Base-by-base conservation (phyloP, 2,888 invertebrate species). In the Ophion slaviceki region DNA sequence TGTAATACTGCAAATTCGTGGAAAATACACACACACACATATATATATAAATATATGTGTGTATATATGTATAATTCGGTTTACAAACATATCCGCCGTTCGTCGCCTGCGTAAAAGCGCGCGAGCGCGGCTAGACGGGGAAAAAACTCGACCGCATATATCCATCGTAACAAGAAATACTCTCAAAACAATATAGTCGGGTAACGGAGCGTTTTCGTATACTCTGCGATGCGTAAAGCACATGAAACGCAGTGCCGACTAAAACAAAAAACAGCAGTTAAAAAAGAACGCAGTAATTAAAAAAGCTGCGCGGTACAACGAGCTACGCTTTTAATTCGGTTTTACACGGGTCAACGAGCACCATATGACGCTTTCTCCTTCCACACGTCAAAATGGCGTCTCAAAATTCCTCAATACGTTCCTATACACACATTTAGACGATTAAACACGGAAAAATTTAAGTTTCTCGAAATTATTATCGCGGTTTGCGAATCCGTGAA, bases 1-100 rank as follows among this genome's bases (percentile, higher is more conserved):
- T 77, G 59, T 78, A 78, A 78, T 78, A 78, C 78, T 78, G 78
- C 78, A 61, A n/a, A n/a, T 70, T 32, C 61, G 59, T 59, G 67
- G 70, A 62, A 59, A 67, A 68, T 11, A 77, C 24, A n/a, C 3
- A 10, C 45, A 47, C 47, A 64, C 32, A 28, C 24, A 24, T 24
- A 24, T 17, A 36, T 32, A 17, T 10, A 10, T 70, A 71, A 17
- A n/a, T 17, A 45, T 45, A 40, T 14, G 17, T 62, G 40, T 71
- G 14, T 76, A 24, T 76, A n/a, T 28, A 7, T 11, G 14, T 76
- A 64, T 64, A 17, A 64, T 76, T 32, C 28, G 36, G 47, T 71
- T 61, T 72, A 5, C n/a, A 10, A 62, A 20, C 17, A 28, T 10
- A 57, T 7, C 40, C 10, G 47, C 28, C 28, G 40, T 36, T 32